phyloP scores from a whole-genome alignment of 2,113 vertebrate genomes.

The Ibidorhyncha struthersii region DNA sequence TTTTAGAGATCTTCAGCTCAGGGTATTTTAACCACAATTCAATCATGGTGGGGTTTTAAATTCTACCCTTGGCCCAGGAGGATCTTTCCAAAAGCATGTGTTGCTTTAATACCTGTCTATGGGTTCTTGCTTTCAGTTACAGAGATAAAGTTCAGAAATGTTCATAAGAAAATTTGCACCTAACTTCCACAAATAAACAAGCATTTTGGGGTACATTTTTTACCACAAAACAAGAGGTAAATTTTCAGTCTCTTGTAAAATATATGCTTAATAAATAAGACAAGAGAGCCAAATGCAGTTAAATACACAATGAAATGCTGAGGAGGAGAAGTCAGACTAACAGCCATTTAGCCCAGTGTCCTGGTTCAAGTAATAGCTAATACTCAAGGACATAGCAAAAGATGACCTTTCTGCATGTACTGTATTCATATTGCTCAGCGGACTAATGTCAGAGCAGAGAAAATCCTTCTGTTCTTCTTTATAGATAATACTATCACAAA shows the following conservation, averaged over 20 bases:
- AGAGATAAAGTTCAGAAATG: neutral
- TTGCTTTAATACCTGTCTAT: neutral
- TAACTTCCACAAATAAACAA: neutral
- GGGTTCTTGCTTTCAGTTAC: neutral
- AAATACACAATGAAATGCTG: neutral
- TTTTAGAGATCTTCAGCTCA: neutral
- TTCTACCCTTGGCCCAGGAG: neutral
- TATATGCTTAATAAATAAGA: neutral
- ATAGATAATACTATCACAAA: neutral
- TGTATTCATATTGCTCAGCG: neutral
- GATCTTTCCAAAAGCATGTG: neutral
- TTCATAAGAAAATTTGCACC: neutral
- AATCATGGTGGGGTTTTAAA: neutral
- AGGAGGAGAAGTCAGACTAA: neutral
- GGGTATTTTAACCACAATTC: neutral
- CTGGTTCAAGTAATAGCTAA: neutral
- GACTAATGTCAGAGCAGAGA: neutral
- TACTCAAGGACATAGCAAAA: neutral
- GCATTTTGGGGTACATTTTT: neutral
- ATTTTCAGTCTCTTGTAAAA: neutral
- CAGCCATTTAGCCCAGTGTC: neutral
- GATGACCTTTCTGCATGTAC: neutral
- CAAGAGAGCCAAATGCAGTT: neutral
- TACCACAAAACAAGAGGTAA: neutral
- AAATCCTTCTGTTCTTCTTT: neutral